Conservation (phyloP, 1,140 invertebrate species). For the Temnothorax longispinosus region DNA sequence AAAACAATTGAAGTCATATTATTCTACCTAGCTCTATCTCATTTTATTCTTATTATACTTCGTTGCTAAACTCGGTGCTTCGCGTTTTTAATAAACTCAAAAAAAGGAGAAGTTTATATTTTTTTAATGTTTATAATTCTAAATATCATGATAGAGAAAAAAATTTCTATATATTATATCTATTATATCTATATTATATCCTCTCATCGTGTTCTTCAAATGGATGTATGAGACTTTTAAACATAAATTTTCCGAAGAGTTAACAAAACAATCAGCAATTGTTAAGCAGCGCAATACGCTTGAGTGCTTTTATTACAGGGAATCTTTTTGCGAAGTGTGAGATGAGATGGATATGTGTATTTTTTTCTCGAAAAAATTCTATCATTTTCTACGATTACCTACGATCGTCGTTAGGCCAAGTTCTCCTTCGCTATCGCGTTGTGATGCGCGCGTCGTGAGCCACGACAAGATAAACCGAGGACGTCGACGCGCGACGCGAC, state of each 20-base stretch:
- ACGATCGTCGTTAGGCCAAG: neutral
- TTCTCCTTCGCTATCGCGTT: neutral
- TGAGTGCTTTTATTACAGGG: neutral
- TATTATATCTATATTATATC: no score
- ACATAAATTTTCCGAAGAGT: neutral
- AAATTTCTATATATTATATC: neutral
- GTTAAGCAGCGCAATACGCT: neutral
- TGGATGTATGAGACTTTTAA: neutral
- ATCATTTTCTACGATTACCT: neutral
- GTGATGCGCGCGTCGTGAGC: neutral
- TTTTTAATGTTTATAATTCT: neutral
- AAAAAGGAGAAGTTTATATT: neutral
- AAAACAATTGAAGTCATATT: neutral
- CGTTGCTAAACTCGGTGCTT: neutral
- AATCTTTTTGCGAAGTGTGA: neutral
- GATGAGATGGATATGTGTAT: neutral
- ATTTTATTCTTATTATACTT: neutral
- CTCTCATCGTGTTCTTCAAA: neutral
- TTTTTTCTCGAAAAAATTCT: neutral
- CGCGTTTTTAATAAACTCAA: neutral
- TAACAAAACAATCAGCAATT: neutral
- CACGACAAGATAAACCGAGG: constrained; percentile 17
- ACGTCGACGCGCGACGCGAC: neutral
- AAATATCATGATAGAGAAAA: neutral
- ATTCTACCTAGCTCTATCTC: neutral